A percentile compares a stretch with the other conserved stretches of the same genome.
These are phyloP conservation scores for Polyergus mexicanus DNA, from an alignment of 1,140 invertebrate species.

Conservation along the genomic window DNA sequence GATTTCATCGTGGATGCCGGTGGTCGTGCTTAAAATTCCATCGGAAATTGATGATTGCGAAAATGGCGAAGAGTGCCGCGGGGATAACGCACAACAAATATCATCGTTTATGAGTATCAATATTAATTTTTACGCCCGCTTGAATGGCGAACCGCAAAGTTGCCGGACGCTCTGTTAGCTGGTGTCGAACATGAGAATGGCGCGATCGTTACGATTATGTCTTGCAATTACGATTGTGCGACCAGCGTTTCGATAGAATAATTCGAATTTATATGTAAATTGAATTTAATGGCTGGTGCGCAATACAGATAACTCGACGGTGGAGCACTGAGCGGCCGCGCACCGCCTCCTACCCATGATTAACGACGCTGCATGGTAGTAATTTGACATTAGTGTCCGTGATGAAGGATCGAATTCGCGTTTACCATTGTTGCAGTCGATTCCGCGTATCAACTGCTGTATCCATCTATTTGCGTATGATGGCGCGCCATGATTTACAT, in stretches of 20 bases:
- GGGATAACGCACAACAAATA: slow-evolving; percentile 54
- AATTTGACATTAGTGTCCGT: slow-evolving; percentile 77
- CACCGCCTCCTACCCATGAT: slow-evolving; percentile 71
- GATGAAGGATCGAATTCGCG: slow-evolving; percentile 77
- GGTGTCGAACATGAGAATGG: slow-evolving; percentile 48
- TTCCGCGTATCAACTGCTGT: slow-evolving; percentile 57
- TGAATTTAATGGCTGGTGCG: slow-evolving; percentile 78
- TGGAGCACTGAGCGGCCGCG: slow-evolving; percentile 47
- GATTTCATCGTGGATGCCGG: not conserved
- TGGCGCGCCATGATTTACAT: slow-evolving; percentile 44
- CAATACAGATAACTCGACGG: slow-evolving; percentile 77
- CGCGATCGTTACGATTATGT: slow-evolving; percentile 76
- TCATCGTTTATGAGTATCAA: slow-evolving; percentile 53
- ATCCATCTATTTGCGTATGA: slow-evolving; percentile 50
- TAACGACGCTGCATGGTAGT: slow-evolving; percentile 76
- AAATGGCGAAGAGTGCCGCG: slow-evolving; percentile 41
- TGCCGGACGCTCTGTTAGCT: slow-evolving; percentile 9
- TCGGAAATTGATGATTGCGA: slow-evolving; percentile 50
- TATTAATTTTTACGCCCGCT: slow-evolving; percentile 60
- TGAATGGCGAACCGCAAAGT: slow-evolving; percentile 35
- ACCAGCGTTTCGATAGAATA: slow-evolving; percentile 78
- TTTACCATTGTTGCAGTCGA: slow-evolving; percentile 69
- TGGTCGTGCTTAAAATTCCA: slow-evolving; percentile 44
- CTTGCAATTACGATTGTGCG: slow-evolving; percentile 76
- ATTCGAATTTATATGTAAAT: slow-evolving; percentile 84